Percentiles rank a stretch among this genome's conserved stretches.
These are phyloP conservation scores for Malthinus flaveolus DNA, from an alignment of 2,888 invertebrate species.

Conservation along the genomic window DNA sequence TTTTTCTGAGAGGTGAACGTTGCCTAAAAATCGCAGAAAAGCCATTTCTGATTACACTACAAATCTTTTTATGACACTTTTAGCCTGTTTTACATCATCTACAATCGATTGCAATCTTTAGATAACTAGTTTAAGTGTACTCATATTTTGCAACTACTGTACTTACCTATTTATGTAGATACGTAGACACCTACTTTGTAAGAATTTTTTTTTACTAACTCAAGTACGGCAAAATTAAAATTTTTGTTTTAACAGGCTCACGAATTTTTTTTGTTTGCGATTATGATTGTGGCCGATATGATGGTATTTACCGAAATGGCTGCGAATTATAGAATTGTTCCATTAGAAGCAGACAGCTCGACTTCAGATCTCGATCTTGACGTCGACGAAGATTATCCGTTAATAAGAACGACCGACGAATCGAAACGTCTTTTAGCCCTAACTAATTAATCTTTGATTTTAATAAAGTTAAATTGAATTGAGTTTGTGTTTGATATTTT, in stretches of 20 bases:
- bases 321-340: slow-evolving; percentile 55
- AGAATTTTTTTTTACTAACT: neutral
- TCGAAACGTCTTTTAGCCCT: too few relatives aligned
- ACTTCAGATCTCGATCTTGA: slow-evolving; percentile 27
- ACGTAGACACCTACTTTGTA: neutral
- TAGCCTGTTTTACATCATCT: too few relatives aligned
- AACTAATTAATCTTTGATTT: too few relatives aligned
- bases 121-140: slow-evolving; percentile 1
- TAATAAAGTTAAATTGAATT: too few relatives aligned
- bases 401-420: neutral
- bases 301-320: slow-evolving; percentile 63
- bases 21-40: too few relatives aligned
- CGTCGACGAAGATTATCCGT: slow-evolving; percentile 25
- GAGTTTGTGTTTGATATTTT: too few relatives aligned
- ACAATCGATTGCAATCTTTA: slow-evolving; percentile 4
- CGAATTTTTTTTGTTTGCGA: slow-evolving; percentile 76
- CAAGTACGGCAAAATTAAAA: too few relatives aligned
- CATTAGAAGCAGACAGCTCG: slow-evolving; percentile 51
- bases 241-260: slow-evolving; percentile 60
- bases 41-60: too few relatives aligned
- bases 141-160: neutral
- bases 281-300: slow-evolving; percentile 69
- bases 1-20: too few relatives aligned
- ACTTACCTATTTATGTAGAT: neutral
- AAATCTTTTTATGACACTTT: too few relatives aligned